A percentile compares a stretch with the other conserved stretches of the same genome.
phyloP scores from a whole-genome alignment of 2,888 invertebrate genomes.

The Agonopterix arenella region DNA sequence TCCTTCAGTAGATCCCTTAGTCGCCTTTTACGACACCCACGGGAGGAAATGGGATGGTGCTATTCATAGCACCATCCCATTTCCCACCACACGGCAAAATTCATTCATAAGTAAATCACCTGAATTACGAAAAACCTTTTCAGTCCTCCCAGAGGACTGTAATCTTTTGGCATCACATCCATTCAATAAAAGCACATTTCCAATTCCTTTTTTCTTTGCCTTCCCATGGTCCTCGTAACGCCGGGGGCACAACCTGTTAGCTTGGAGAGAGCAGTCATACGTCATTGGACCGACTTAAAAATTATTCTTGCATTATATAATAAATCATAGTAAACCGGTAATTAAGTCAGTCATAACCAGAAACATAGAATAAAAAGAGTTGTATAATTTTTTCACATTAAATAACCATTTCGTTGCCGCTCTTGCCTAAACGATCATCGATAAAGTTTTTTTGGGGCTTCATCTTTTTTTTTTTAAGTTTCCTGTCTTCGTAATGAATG shows the following conservation, averaged over 20 bases:
- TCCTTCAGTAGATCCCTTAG: too few relatives aligned
- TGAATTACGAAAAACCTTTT: too few relatives aligned
- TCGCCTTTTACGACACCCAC: too few relatives aligned
- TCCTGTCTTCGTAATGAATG: constrained; percentile 28
- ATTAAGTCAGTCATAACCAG: constrained; percentile 74
- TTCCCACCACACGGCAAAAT: too few relatives aligned
- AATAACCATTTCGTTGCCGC: constrained; percentile 60
- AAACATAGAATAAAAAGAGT: constrained; percentile 64
- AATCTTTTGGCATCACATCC: neutral
- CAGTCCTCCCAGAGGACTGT: neutral
- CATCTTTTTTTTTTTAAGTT: constrained; percentile 17
- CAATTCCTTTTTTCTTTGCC: constrained; percentile 1
- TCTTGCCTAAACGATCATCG: constrained; percentile 53
- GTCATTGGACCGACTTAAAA: constrained; percentile 66
- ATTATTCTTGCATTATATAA: constrained; percentile 70
- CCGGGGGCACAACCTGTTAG: constrained; percentile 68
- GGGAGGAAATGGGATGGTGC: too few relatives aligned
- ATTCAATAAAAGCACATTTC: neutral
- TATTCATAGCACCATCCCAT: too few relatives aligned
- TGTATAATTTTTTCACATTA: constrained; percentile 71
- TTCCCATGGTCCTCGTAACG: constrained; percentile 35
- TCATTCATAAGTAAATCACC: too few relatives aligned
- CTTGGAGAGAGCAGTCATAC: constrained; percentile 56
- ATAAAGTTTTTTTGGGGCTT: constrained; percentile 37
- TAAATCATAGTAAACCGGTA: constrained; percentile 75